Evolutionary conservation across 2,797 vertebrate species (phyloP), one percentile per base, ranked within the genome.

Genomic region (Sitta carolinensis): DNA sequence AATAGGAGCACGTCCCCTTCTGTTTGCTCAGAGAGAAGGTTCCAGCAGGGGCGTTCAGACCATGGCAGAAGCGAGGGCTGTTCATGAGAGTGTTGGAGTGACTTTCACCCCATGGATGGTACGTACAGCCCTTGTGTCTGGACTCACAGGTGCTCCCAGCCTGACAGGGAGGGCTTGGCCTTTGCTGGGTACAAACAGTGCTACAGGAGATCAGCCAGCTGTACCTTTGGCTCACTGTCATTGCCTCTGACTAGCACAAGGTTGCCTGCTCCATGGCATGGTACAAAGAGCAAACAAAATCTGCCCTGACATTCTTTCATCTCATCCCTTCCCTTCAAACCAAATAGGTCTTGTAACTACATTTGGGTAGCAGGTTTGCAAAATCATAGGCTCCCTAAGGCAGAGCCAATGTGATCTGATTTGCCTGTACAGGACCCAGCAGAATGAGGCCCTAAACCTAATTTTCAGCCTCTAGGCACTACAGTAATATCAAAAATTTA

Each of bases 401-500:
- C 42, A 87, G 29, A 74, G 42, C 11, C 38, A 34, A 18, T 30
- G 36, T 61, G 66, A 69, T 88, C 73, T 48, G 75, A 77, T 90
- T 73, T 77, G 6, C 38, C 61, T 64, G 54, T 58, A 48, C 22
- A 83, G 75, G 16, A 78, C 59, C 51, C 32, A 52, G 47, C 57
- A 90, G 86, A 91, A 90, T 54, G 64, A 64, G 61, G 43, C 58
- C 50, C 51, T 52, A 84, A 93, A 90, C 16, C 62, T 75, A 75
- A 84, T 92, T 91, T 82, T 13, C 68, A 61, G 64, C 89, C 82
- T 85, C 64, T 85, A 89, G 89, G 79, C 84, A 81, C 73, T 64
- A 42, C n/a, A 83, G 64, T 72, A 84, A 83, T 83, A 91, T 72
- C 72, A 69, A 50, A 85, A 84, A 93, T 91, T 85, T 64, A 87